phyloP scores from a whole-genome alignment of 1,140 invertebrate genomes.

The Cryptotermes secundus region DNA sequence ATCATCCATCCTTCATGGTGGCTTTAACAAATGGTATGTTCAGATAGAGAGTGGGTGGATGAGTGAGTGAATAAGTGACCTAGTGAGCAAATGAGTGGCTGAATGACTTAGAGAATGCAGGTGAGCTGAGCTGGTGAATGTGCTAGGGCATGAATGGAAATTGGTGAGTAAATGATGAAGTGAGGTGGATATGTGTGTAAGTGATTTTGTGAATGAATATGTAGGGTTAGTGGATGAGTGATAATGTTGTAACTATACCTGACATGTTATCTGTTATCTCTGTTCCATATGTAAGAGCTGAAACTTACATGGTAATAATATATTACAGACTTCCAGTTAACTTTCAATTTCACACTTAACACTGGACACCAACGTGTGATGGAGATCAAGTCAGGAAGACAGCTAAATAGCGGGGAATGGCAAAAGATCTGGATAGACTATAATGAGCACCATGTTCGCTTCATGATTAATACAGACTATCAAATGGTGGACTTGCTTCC shows the following conservation, averaged over 20 bases:
- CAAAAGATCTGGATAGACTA: constrained; percentile 94
- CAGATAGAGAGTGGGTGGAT: background rate
- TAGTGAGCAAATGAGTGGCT: too few relatives aligned
- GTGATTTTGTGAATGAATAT: too few relatives aligned
- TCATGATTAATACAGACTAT: constrained; percentile 87
- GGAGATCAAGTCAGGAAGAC: constrained; percentile 75
- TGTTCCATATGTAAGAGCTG: too few relatives aligned
- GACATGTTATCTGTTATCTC: too few relatives aligned
- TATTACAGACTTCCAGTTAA: constrained; percentile 71
- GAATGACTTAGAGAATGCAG: too few relatives aligned
- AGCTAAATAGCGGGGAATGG: constrained; percentile 89
- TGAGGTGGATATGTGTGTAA: too few relatives aligned
- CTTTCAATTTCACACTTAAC: constrained; percentile 87
- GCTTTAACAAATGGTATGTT: constrained; percentile 73
- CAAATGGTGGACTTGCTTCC: constrained; percentile 81
- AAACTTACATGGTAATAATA: constrained; percentile 13
- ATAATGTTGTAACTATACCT: too few relatives aligned
- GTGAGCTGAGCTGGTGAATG: too few relatives aligned
- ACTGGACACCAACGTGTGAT: constrained; percentile 75
- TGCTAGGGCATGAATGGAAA: too few relatives aligned
- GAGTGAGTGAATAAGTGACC: too few relatives aligned
- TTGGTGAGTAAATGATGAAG: too few relatives aligned
- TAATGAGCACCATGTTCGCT: constrained; percentile 89
- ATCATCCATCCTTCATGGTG: constrained; percentile 88
- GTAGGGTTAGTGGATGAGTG: too few relatives aligned